These are phyloP conservation scores for Mimas tiliae DNA, from an alignment of 2,888 invertebrate genomes.

Conservation along the genomic window DNA sequence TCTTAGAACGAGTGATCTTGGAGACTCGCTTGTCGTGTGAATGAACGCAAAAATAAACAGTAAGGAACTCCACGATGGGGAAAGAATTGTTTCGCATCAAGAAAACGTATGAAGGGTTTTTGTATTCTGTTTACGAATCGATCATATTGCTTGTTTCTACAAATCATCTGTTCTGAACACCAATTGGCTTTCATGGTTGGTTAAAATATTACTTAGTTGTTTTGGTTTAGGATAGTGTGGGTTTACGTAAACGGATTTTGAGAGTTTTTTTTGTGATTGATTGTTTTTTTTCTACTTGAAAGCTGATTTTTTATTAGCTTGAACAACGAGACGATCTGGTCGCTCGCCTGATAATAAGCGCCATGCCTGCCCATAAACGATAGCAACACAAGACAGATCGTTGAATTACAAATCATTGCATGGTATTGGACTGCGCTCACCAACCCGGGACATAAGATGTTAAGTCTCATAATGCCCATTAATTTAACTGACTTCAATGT, in stretches of 20 bases:
- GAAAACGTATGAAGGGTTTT: neutral
- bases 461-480: too few relatives aligned
- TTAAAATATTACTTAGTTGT: neutral
- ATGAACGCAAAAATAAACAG: neutral
- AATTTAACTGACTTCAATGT: too few relatives aligned
- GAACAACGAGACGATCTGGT: too few relatives aligned
- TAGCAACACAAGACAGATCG: too few relatives aligned
- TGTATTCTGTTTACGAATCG: neutral
- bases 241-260: too few relatives aligned
- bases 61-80: neutral
- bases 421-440: too few relatives aligned
- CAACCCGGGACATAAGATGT: too few relatives aligned
- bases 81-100: neutral
- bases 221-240: neutral
- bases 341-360: too few relatives aligned
- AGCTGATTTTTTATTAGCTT: too few relatives aligned
- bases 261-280: neutral
- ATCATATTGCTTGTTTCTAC: slow-evolving; percentile 1
- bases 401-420: too few relatives aligned
- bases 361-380: too few relatives aligned
- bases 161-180: neutral
- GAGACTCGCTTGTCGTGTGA: neutral
- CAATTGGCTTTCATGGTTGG: neutral
- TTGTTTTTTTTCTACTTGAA: too few relatives aligned
- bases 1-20: neutral